These are phyloP conservation scores for Sialis lutaria DNA, from an alignment of 2,888 invertebrate genomes.

Conservation along the genomic window DNA sequence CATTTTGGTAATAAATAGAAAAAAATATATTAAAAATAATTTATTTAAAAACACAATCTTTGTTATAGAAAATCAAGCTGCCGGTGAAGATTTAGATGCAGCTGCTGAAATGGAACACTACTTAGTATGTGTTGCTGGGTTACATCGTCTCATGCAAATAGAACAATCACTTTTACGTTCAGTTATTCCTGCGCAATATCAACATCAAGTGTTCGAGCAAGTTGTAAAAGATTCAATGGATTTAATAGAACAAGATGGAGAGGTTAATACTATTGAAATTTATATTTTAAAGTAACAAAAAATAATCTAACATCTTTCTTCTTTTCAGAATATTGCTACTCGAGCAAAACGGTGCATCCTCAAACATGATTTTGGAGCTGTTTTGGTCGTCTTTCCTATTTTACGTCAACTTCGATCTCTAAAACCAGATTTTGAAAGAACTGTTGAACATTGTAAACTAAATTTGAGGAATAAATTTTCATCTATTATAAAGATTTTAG, in stretches of 20 bases:
- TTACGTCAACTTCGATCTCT: slow-evolving; percentile 57
- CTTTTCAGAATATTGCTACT: slow-evolving; percentile 45
- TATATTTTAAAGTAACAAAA: slow-evolving; percentile 1
- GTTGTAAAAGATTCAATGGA: slow-evolving; percentile 74
- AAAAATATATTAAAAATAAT: background rate
- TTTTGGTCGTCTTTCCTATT: slow-evolving; percentile 66
- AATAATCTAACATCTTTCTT: slow-evolving; percentile 8
- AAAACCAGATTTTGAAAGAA: slow-evolving; percentile 66
- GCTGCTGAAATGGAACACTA: slow-evolving; percentile 76
- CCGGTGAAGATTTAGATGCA: slow-evolving; percentile 40
- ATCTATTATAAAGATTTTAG: slow-evolving; percentile 53
- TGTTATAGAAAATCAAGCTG: slow-evolving; percentile 3
- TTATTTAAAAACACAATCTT: background rate
- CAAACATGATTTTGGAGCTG: slow-evolving; percentile 62
- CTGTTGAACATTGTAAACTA: slow-evolving; percentile 53
- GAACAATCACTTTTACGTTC: slow-evolving; percentile 71
- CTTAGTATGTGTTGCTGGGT: slow-evolving; percentile 61
- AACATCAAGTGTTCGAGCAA: slow-evolving; percentile 67
- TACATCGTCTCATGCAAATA: slow-evolving; percentile 72
- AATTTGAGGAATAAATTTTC: slow-evolving; percentile 52
- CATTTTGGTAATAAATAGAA: slow-evolving; percentile 20
- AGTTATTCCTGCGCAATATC: slow-evolving; percentile 64
- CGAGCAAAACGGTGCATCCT: slow-evolving; percentile 58
- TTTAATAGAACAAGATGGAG: slow-evolving; percentile 70
- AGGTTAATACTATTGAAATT: slow-evolving; percentile 29